These are phyloP conservation scores for Aphaenogaster ashmeadi DNA, from an alignment of 1,140 invertebrate genomes.

Conservation along the genomic window DNA sequence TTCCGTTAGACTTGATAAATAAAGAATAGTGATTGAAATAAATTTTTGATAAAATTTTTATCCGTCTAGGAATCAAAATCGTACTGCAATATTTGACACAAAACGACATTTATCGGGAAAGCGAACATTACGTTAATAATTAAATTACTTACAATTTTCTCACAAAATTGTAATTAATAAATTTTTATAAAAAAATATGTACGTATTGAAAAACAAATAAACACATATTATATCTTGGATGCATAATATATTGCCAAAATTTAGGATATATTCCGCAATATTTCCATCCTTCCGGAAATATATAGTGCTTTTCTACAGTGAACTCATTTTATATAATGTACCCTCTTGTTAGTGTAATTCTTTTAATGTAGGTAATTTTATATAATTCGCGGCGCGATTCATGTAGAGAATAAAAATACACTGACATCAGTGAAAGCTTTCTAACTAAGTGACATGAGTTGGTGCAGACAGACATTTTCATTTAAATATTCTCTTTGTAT, in stretches of 20 bases:
- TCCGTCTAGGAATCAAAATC: background rate
- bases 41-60: background rate
- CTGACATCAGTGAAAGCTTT: constrained; percentile 42
- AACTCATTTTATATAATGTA: constrained; percentile 43
- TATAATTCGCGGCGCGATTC: constrained; percentile 42
- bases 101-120: background rate
- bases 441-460: constrained; percentile 43
- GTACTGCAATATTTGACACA: background rate
- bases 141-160: background rate
- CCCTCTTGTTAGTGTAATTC: constrained; percentile 43
- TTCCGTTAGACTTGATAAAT: background rate
- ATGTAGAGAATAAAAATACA: constrained; percentile 43
- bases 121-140: background rate
- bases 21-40: background rate
- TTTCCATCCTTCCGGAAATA: background rate
- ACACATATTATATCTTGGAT: background rate
- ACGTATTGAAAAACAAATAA: background rate
- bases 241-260: background rate
- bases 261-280: background rate
- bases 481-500: constrained; percentile 57
- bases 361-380: constrained; percentile 49
- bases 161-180: background rate
- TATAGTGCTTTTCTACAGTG: background rate
- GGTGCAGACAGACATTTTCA: constrained; percentile 54
- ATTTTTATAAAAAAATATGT: background rate